Percentiles rank a stretch among this genome's conserved stretches.
Conservation (phyloP, 2,797 vertebrate genomes). For the Sebastes jordani region DNA sequence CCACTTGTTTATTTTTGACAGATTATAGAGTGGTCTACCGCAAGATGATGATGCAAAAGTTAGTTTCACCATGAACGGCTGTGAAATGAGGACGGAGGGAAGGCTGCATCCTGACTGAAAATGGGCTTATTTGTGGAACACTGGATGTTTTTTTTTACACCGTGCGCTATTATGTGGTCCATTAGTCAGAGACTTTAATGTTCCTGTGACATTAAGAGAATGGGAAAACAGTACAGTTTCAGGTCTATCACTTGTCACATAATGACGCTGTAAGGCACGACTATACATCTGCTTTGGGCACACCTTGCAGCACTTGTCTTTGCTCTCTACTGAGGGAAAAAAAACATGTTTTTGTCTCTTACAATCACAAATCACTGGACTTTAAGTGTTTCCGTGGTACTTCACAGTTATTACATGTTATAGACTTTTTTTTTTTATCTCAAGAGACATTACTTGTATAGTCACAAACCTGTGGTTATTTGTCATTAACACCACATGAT, state of each 20-base stretch:
- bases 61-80: conserved; percentile 40
- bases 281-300: background rate
- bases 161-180: background rate
- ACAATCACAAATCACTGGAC: background rate
- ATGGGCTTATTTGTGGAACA: conserved; percentile 14
- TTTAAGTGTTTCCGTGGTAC: background rate
- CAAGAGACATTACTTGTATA: background rate
- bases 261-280: background rate
- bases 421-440: background rate
- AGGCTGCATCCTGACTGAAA: conserved; percentile 26
- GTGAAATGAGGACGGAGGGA: conserved; percentile 3
- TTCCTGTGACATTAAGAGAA: background rate
- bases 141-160: background rate
- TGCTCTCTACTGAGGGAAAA: background rate
- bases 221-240: background rate
- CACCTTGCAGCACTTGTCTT: conserved; percentile 3
- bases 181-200: background rate
- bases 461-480: background rate
- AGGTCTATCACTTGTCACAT: background rate
- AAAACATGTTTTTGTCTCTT: background rate
- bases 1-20: conserved; percentile 72
- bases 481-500: background rate
- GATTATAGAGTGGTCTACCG: conserved; percentile 67
- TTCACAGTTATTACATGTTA: background rate
- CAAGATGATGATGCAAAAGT: conserved; percentile 44